Conservation (phyloP, 2,113 vertebrate genomes). For the Galemys pyrenaicus region DNA sequence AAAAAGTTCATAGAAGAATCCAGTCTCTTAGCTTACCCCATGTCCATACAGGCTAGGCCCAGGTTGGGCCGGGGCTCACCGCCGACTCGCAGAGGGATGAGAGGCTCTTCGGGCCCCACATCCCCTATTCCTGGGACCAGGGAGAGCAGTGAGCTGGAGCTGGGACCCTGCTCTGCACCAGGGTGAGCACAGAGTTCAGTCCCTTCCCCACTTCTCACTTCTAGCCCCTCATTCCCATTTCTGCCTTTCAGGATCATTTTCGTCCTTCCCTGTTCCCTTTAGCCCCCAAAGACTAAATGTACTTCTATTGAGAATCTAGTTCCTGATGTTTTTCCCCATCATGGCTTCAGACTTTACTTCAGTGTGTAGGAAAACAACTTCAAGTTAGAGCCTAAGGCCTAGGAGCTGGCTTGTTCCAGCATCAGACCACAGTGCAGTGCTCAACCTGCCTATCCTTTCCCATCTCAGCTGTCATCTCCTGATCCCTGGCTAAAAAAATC, state of each 20-base stretch:
- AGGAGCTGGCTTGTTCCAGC: background rate
- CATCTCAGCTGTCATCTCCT: background rate
- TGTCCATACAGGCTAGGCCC: slow-evolving; percentile 80
- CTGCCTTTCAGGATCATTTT: slow-evolving; percentile 1
- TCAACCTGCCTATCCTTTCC: background rate
- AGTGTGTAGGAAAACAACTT: slow-evolving; percentile 18
- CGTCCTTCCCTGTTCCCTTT: slow-evolving; percentile 18
- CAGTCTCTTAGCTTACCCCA: slow-evolving; percentile 58
- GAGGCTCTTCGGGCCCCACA: slow-evolving; percentile 66
- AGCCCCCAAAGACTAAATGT: slow-evolving; percentile 55
- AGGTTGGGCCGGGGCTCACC: slow-evolving; percentile 74
- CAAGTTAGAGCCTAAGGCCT: background rate
- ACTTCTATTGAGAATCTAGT: slow-evolving; percentile 49
- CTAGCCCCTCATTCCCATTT: background rate
- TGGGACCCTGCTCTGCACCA: slow-evolving; percentile 64
- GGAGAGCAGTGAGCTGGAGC: slow-evolving; percentile 73
- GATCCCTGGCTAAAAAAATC: background rate
- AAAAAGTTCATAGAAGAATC: slow-evolving; percentile 27
- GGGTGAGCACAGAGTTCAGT: slow-evolving; percentile 69
- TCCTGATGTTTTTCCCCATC: background rate
- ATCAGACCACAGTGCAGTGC: background rate
- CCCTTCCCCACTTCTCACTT: background rate
- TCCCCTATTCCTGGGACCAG: slow-evolving; percentile 61
- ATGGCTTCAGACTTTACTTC: slow-evolving; percentile 33
- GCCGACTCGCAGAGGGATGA: slow-evolving; percentile 65